Base-by-base conservation (phyloP, 2,888 invertebrate species). In the Orchestes rusci region DNA sequence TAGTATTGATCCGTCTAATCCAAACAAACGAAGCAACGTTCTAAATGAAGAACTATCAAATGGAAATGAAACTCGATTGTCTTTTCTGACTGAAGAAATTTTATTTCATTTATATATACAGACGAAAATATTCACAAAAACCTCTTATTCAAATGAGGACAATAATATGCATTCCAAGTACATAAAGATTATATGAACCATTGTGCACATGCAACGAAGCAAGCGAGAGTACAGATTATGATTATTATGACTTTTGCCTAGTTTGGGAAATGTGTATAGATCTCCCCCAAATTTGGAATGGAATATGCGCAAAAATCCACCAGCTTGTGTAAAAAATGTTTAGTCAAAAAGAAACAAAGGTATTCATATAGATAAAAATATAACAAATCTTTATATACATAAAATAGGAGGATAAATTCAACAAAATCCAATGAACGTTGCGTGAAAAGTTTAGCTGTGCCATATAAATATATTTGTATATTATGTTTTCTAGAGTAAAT, bases 171-270 rank as follows among this genome's bases (percentile, higher is more conserved):
- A 54, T 45, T 54, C 44, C 50, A 55, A 54, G 47, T 58, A 58
- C 53, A 54, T 57, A 55, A 55, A 45, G 49, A 68, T 71, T 65
- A 73, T 72, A 63, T 77, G 76, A 78, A 79, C 60, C 54, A 52
- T 54, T 57, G 58, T 59, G 59, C 59, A 57, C 58, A 57, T 58
- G 55, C 57, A 56, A 43, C 51, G 38, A 57, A 57, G 56, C 56
- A 59, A 57, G 56, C 53, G 43, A 56, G 54, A 52, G 43, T 39
- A 37, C 28, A 16, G n/a, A 18, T 35, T n/a, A 48, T 23, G 18
- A 36, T 32, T 38, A 43, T 39, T 27, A 32, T 35, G 32, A 23
- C 32, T 40, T 17, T 23, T 29, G 12, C 13, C 30, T 35, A 20
- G 30, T 5, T 15, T 23, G 5, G n/a, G n/a, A n/a, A n/a, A n/a